Conservation (phyloP, 2,113 vertebrate species). For the Candoia aspera region DNA sequence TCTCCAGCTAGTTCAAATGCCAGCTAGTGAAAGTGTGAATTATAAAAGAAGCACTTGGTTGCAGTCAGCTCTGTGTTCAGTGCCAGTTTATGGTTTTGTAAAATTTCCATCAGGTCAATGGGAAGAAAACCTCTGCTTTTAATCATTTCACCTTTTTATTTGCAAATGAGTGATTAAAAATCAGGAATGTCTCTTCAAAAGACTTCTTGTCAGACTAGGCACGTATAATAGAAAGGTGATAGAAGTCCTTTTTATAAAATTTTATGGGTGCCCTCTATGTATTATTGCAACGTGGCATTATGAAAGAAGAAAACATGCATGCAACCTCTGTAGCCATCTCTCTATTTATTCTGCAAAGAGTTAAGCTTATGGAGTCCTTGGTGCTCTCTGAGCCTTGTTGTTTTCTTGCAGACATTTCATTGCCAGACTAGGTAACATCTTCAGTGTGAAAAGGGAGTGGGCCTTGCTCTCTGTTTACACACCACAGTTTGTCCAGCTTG, state of each 20-base stretch:
- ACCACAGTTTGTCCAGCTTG: too few species aligned
- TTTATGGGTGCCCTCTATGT: not conserved
- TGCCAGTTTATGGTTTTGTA: not conserved
- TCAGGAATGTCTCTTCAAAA: not conserved
- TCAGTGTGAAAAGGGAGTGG: too few species aligned
- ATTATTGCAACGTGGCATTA: not conserved
- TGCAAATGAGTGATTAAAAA: not conserved
- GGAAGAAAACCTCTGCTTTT: not conserved
- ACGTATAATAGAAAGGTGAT: not conserved
- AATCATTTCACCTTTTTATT: not conserved
- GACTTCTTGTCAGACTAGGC: not conserved
- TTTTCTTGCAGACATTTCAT: too few species aligned
- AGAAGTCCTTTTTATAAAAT: not conserved
- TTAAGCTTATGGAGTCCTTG: too few species aligned
- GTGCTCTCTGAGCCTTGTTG: too few species aligned
- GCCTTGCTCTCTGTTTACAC: too few species aligned
- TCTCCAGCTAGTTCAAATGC: not conserved
- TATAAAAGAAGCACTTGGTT: not conserved
- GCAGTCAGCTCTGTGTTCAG: not conserved
- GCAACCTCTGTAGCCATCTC: not conserved
- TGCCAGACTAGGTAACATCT: too few species aligned
- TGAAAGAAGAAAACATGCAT: not conserved
- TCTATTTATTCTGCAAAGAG: not conserved
- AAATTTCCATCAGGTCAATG: not conserved
- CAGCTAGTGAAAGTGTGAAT: constrained; percentile 9